Evolutionary conservation across 2,888 invertebrate species (phyloP).

Genomic region (Phasia obesa): DNA sequence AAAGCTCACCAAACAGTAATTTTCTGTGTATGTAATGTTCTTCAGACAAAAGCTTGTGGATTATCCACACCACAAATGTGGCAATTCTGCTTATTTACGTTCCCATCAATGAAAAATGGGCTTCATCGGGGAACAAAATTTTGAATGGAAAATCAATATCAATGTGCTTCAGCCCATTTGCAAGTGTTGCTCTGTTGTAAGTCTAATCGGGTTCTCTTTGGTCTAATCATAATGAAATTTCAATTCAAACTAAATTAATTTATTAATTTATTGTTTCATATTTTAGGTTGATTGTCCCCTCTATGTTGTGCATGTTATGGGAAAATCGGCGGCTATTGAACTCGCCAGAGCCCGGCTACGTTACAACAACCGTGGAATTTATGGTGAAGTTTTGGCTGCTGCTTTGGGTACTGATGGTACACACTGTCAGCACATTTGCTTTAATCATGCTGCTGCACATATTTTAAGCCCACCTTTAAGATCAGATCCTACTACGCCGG

Average conservation of each 20-base stretch:
- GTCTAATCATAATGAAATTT: no score
- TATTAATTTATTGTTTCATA: neutral
- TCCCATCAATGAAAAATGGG: no score
- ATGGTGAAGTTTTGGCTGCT: conserved; percentile 94
- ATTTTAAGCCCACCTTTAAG: conserved; percentile 97
- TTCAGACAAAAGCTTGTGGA: no score
- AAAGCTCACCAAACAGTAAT: no score
- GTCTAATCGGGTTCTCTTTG: no score
- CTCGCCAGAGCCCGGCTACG: conserved; percentile 87
- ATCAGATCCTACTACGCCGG: conserved; percentile 94
- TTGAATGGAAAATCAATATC: no score
- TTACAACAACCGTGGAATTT: conserved; percentile 87
- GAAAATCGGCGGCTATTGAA: conserved; percentile 93
- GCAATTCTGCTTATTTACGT: no score
- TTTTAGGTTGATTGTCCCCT: conserved; percentile 85
- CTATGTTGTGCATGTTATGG: conserved; percentile 99
- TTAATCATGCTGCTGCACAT: conserved; percentile 97
- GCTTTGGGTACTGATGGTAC: conserved; percentile 83
- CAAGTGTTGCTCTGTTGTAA: no score
- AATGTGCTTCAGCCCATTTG: no score
- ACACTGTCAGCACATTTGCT: conserved; percentile 92
- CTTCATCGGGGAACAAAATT: no score
- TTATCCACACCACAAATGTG: no score
- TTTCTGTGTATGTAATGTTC: no score
- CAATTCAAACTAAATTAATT: neutral